Conservation (phyloP, 64 coral and sea anemone genomes). For the Porites australiensis region DNA sequence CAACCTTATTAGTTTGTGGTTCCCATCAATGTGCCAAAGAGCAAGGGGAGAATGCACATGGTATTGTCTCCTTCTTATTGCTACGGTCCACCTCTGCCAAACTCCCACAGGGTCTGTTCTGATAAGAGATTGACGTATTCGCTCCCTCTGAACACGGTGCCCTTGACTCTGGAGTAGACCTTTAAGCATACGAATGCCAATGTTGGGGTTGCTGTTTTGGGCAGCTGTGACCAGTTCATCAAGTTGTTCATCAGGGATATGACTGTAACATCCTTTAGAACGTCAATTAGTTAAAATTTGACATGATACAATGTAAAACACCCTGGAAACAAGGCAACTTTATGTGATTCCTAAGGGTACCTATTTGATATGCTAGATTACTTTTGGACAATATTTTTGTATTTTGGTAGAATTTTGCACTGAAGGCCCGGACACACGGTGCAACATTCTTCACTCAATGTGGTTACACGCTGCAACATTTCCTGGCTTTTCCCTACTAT, state of each 20-base stretch:
- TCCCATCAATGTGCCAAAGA: conserved; percentile 58
- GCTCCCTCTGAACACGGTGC: conserved; percentile 67
- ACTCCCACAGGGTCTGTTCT: conserved; percentile 40
- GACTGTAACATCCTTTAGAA: conserved; percentile 47
- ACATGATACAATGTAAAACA: background rate
- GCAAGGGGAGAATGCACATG: conserved; percentile 22
- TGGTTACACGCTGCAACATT: too few species aligned
- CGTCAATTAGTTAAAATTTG: too few species aligned
- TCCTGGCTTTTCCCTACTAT: too few species aligned
- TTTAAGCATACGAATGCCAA: conserved; percentile 64
- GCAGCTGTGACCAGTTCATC: conserved; percentile 38
- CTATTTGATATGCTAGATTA: background rate
- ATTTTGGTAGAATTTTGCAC: background rate
- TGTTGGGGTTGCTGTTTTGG: conserved; percentile 30
- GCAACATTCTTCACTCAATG: too few species aligned
- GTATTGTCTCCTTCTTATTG: conserved; percentile 15
- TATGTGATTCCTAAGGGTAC: background rate
- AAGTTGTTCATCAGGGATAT: conserved; percentile 59
- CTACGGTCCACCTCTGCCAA: conserved; percentile 40
- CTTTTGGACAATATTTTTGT: background rate
- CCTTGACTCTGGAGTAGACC: conserved; percentile 54
- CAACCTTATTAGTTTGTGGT: conserved; percentile 46
- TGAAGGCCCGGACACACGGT: conserved; percentile 6
- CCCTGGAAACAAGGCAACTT: background rate
- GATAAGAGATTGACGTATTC: conserved; percentile 59